phyloP scores from a whole-genome alignment of 2,797 vertebrate species.

The Schizothorax lantsangensis region DNA sequence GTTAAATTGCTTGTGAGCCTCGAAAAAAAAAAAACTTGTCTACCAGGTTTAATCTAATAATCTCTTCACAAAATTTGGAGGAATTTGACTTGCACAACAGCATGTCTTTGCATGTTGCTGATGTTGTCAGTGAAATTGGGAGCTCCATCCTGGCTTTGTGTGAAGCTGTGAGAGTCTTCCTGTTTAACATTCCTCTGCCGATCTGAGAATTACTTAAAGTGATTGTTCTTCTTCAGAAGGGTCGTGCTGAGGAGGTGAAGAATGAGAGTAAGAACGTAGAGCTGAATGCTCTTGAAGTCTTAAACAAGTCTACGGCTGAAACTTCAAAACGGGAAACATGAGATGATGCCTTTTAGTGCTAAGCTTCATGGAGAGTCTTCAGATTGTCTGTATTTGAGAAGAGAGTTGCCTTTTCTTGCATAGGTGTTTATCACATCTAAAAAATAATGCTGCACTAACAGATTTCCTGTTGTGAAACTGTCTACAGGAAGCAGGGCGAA shows the following conservation, averaged over 20 bases:
- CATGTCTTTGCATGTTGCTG: constrained; percentile 45
- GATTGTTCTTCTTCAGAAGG: constrained; percentile 59
- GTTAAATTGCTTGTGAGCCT: neutral
- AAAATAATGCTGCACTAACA: neutral
- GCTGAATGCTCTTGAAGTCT: constrained; percentile 5
- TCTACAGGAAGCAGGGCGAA: constrained; percentile 62
- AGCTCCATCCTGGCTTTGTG: constrained; percentile 80
- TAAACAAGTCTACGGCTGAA: neutral
- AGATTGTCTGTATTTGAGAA: neutral
- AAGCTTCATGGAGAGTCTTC: neutral
- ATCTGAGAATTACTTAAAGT: constrained; percentile 61
- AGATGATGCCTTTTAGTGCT: neutral
- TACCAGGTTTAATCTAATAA: neutral
- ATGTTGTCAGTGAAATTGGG: constrained; percentile 70
- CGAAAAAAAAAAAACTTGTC: neutral
- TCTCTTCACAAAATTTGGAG: neutral
- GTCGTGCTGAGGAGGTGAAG: constrained; percentile 26
- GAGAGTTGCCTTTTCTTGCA: neutral
- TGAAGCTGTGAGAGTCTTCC: constrained; percentile 62
- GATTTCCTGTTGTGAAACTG: constrained; percentile 75
- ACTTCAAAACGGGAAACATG: neutral
- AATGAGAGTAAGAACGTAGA: neutral
- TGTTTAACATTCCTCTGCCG: constrained; percentile 53
- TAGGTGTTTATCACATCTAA: neutral
- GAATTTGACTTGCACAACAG: neutral